Base-by-base conservation (phyloP, 2,888 invertebrate species). In the Cryptus armator region DNA sequence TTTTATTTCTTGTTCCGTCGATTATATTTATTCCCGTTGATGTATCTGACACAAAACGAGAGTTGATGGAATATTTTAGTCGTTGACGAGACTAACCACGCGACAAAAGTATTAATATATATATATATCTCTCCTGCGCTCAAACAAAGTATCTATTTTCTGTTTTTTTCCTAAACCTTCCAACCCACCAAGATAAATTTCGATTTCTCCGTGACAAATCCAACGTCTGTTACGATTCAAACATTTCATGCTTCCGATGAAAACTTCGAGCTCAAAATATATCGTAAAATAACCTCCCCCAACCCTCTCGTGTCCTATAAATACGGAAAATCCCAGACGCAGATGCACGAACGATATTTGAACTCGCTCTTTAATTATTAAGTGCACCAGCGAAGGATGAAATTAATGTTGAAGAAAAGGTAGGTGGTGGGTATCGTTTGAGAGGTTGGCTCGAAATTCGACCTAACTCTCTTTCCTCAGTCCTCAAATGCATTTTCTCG, bases 401-500 rank as follows among this genome's bases (percentile, higher is more conserved):
- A 74, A 83, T 78, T 74, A 74, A 83, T 12, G 74, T 62, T 62
- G 16, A 59, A 43, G 74, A 67, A 43, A 78, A 67, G 43, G 48
- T 43, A 19, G n/a, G n/a, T n/a, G 19, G 43, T 19, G 62, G 62
- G 64, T 24, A 24, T 24, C 24, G 24, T 24, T 24, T n/a, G 44
- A 75, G 74, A 10, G 53, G 44, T 32, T 24, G 70, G 53, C 19
- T 16, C 19, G 56, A 64, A 56, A 32, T 32, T 77, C n/a, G n/a
- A n/a, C n/a, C 62, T 48, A 62, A 37, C 75, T 32, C 48, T 43
- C 75, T 72, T 48, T n/a, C n/a, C 29, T 53, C n/a, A 64, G 46
- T n/a, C 68, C 75, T 56, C 62, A 68, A 86, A 83, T 88, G 87
- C 86, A 88, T 87, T 88, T 86, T 86, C 87, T 84, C 86, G 87